These are phyloP conservation scores for Lepidonotus clava DNA, from an alignment of 2,888 invertebrate genomes.

Conservation along the genomic window DNA sequence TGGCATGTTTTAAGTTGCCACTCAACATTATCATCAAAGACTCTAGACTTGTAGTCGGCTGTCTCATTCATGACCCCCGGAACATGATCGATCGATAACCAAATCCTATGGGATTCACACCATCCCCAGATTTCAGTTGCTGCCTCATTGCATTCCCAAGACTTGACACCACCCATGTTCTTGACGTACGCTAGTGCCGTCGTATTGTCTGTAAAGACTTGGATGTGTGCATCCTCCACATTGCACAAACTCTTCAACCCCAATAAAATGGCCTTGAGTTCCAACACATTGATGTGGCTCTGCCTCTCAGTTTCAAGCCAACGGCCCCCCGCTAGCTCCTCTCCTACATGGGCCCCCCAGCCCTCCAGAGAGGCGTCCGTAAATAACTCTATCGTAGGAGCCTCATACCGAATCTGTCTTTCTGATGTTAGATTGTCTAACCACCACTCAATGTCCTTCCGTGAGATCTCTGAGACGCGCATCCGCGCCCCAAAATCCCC, in stretches of 20 bases:
- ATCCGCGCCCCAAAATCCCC: no score
- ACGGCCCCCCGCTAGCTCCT: neutral
- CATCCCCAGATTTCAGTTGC: neutral
- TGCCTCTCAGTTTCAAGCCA: neutral
- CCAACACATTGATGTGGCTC: constrained; percentile 16
- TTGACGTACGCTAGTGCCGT: constrained; percentile 7
- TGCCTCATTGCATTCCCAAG: neutral
- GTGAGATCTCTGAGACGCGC: no score
- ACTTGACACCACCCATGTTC: neutral
- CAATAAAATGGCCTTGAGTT: neutral
- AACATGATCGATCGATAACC: neutral
- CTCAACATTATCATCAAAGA: neutral
- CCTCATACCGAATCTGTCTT: neutral
- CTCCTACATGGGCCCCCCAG: neutral
- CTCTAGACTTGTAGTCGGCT: neutral
- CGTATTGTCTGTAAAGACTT: neutral
- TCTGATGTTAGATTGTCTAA: no score
- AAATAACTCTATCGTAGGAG: neutral
- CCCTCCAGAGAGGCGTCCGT: neutral
- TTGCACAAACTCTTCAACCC: neutral
- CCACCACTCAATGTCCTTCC: neutral
- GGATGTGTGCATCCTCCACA: neutral
- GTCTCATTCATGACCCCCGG: neutral
- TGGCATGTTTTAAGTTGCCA: neutral
- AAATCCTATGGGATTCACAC: neutral